Evolutionary conservation across 2,797 vertebrate genomes (phyloP).

Genomic region (Sebastes glaucus): DNA sequence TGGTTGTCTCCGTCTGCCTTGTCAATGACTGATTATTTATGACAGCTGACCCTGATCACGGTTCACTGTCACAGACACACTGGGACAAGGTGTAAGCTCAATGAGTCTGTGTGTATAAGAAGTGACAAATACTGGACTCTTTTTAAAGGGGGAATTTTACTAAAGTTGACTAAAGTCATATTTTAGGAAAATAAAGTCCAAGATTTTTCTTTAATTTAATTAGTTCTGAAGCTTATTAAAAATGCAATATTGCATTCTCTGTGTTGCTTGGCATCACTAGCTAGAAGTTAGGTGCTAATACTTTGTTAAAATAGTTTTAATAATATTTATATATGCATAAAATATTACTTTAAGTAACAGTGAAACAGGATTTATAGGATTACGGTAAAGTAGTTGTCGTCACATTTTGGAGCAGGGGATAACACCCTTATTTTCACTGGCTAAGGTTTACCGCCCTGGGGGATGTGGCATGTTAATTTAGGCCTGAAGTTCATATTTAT

Average conservation of each 20-base stretch:
- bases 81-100: background rate
- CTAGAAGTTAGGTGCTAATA: background rate
- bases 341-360: background rate
- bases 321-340: background rate
- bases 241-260: background rate
- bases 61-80: background rate
- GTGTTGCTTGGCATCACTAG: too few relatives aligned
- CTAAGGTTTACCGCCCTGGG: background rate
- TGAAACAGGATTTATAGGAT: background rate
- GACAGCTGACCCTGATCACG: constrained; percentile 35
- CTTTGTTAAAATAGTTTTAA: background rate
- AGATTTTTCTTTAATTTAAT: background rate
- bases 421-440: background rate
- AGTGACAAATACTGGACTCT: background rate
- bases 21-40: constrained; percentile 32
- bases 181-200: background rate
- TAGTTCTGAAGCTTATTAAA: background rate
- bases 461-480: constrained; percentile 1
- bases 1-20: background rate
- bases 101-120: background rate
- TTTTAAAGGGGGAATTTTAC: background rate
- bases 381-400: background rate
- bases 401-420: background rate
- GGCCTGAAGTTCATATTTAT: constrained; percentile 12
- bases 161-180: background rate